Percentiles rank a stretch among this genome's conserved stretches.
Evolutionary conservation across 2,888 invertebrate species (phyloP).

Genomic region (Acanthosepion pharaonis): DNA sequence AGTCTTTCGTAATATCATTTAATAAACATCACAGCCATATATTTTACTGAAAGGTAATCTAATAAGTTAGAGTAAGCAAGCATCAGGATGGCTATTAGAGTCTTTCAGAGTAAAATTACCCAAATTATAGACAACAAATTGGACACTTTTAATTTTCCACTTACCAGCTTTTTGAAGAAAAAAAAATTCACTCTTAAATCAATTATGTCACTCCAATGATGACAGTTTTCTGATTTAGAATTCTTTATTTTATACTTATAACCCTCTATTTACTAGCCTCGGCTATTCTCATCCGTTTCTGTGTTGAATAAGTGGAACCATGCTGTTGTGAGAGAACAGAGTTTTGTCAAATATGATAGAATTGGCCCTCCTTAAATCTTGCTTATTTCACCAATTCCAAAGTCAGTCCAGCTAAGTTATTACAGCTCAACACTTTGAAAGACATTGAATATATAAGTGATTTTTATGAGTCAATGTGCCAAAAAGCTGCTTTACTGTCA

Average conservation of each 20-base stretch:
- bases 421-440: no score
- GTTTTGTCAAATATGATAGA: no score
- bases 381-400: no score
- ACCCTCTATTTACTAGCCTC: background rate
- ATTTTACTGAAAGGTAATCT: background rate
- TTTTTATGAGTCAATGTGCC: no score
- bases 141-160: constrained; percentile 15
- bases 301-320: no score
- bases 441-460: no score
- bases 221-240: background rate
- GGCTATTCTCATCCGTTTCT: background rate
- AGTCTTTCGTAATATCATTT: background rate
- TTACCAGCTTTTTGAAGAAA: background rate
- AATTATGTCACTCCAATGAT: constrained; percentile 17
- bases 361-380: no score
- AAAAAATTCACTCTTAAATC: background rate
- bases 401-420: no score
- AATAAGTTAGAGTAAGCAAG: background rate
- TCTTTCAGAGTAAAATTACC: background rate
- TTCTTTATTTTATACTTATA: no score
- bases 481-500: no score
- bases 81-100: background rate
- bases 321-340: no score
- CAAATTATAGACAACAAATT: background rate
- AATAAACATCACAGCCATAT: background rate